These are phyloP conservation scores for Hippocampus barbouri DNA, from an alignment of 2,113 vertebrate genomes.

Conservation along the genomic window DNA sequence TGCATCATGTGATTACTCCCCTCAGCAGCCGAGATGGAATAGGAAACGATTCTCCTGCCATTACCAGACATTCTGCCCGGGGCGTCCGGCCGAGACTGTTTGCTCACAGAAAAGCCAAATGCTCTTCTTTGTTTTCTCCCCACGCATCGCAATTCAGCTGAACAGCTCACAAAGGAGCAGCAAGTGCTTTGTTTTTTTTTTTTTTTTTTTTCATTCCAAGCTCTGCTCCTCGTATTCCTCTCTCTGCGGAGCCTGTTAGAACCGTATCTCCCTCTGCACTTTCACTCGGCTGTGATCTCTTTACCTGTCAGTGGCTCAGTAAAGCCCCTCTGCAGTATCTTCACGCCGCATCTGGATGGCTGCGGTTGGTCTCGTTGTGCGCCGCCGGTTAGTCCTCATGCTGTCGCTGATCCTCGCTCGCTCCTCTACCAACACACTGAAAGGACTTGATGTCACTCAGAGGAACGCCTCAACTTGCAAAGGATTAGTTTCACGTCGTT, in stretches of 20 bases:
- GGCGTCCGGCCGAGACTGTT: conserved; percentile 24
- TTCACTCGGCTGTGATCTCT: conserved; percentile 34
- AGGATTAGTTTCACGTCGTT: neutral
- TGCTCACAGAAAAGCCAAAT: conserved; percentile 17
- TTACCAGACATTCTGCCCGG: conserved; percentile 39
- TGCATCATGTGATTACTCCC: conserved; percentile 59
- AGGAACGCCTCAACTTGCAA: neutral
- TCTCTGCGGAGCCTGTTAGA: conserved; percentile 40
- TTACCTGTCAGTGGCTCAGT: conserved; percentile 53
- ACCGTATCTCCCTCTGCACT: conserved; percentile 36
- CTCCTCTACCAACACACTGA: neutral
- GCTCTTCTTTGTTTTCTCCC: conserved; percentile 37
- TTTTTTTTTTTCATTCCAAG: conserved; percentile 29
- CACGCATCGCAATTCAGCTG: conserved; percentile 18
- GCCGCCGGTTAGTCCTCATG: conserved; percentile 16
- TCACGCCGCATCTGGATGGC: conserved; percentile 35
- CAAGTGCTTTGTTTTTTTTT: conserved; percentile 21
- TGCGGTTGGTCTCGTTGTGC: conserved; percentile 17
- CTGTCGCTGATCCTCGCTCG: neutral
- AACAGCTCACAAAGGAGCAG: conserved; percentile 41
- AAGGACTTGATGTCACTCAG: neutral
- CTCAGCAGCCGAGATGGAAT: conserved; percentile 30
- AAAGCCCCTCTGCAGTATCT: conserved; percentile 29
- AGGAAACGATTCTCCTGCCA: conserved; percentile 48
- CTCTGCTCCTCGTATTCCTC: conserved; percentile 30